These are phyloP conservation scores for Cladopsammia gracilis DNA, from an alignment of 64 coral and sea anemone genomes.

Conservation along the genomic window DNA sequence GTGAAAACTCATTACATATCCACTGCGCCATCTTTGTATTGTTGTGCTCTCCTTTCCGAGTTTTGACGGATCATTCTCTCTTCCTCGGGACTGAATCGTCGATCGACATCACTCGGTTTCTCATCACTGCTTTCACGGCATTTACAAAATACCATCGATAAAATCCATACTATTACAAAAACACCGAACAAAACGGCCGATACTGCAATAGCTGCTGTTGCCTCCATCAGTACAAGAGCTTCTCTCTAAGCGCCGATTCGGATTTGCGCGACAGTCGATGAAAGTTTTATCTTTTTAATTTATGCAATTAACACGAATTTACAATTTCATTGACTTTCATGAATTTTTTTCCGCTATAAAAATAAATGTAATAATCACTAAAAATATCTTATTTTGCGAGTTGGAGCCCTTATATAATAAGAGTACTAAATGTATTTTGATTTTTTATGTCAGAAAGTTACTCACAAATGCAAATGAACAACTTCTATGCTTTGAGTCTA, in stretches of 20 bases:
- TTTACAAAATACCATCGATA: slow-evolving; percentile 33
- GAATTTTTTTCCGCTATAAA: neutral
- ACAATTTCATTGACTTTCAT: neutral
- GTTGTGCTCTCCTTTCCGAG: slow-evolving; percentile 23
- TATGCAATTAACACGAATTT: slow-evolving; percentile 7
- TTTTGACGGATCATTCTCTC: slow-evolving; percentile 43
- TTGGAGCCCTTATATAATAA: too few relatives aligned
- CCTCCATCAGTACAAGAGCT: neutral
- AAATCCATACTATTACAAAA: slow-evolving; percentile 9
- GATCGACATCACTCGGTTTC: neutral
- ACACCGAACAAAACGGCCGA: slow-evolving; percentile 33
- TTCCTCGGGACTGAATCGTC: slow-evolving; percentile 35
- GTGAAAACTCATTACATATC: neutral
- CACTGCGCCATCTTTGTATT: neutral
- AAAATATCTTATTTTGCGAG: too few relatives aligned
- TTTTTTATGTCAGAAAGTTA: too few relatives aligned
- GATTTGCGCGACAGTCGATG: too few relatives aligned
- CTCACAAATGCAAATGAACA: too few relatives aligned
- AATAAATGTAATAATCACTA: too few relatives aligned
- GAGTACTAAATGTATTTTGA: too few relatives aligned
- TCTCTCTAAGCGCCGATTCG: too few relatives aligned
- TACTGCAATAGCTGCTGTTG: slow-evolving; percentile 7
- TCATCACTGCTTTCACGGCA: neutral
- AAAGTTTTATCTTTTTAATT: neutral
- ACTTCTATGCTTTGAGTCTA: too few relatives aligned